A percentile compares a stretch with the other conserved stretches of the same genome.
phyloP scores from a whole-genome alignment of 2,797 vertebrate genomes.

The Rousettus madagascariensis region DNA sequence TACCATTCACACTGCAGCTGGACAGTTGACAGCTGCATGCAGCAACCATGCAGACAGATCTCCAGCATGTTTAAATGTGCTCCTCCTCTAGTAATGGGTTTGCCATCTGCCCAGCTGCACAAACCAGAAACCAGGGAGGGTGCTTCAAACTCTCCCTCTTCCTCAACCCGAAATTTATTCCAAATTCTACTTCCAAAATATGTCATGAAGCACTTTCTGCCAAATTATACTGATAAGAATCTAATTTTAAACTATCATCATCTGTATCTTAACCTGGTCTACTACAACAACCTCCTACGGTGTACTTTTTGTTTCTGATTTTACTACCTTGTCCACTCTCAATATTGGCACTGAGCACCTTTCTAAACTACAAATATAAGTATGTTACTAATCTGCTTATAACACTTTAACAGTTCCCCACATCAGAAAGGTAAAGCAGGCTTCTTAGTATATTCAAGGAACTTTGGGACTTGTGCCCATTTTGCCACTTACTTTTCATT shows the following conservation, averaged over 20 bases:
- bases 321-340: neutral
- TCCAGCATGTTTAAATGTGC: neutral
- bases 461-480: neutral
- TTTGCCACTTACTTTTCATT: neutral
- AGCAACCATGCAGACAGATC: neutral
- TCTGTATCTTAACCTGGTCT: conserved; percentile 1
- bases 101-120: neutral
- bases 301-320: neutral
- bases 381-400: neutral
- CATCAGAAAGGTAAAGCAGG: neutral
- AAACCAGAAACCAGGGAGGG: neutral
- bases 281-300: neutral
- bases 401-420: neutral
- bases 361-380: neutral
- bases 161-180: neutral
- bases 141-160: neutral
- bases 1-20: neutral
- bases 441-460: neutral
- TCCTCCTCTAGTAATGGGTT: neutral
- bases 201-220: neutral
- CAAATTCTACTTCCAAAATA: conserved; percentile 17
- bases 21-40: neutral
- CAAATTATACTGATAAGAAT: neutral
- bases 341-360: neutral
- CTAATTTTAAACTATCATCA: conserved; percentile 13